Evolutionary conservation across 2,113 vertebrate genomes (phyloP).

Genomic region (Eulacestoma nigropectus): DNA sequence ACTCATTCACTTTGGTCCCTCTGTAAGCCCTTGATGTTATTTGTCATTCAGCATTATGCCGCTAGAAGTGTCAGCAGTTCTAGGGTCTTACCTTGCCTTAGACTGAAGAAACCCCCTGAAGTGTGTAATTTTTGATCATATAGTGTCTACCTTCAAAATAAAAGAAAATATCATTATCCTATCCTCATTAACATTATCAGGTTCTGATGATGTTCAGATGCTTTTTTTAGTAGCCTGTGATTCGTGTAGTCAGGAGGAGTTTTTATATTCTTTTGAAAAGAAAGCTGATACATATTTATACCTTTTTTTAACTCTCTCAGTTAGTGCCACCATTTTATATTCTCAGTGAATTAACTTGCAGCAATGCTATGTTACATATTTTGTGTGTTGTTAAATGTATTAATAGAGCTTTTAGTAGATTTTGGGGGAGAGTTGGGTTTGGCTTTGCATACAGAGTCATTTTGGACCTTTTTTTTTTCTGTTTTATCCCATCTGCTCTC

Average conservation of each 20-base stretch:
- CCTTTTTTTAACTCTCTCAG: slow-evolving; percentile 45
- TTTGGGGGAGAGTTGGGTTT: background rate
- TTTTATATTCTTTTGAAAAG: slow-evolving; percentile 66
- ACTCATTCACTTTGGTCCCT: slow-evolving; percentile 59
- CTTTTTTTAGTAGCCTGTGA: slow-evolving; percentile 62
- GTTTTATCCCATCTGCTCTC: background rate
- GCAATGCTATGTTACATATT: background rate
- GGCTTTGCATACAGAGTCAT: background rate
- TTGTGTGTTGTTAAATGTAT: background rate
- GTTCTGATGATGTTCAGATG: slow-evolving; percentile 44
- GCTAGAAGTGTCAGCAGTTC: slow-evolving; percentile 68
- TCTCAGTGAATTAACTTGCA: background rate
- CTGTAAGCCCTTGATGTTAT: slow-evolving; percentile 55
- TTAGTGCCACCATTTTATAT: slow-evolving; percentile 26
- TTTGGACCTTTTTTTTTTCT: background rate
- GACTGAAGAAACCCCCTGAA: slow-evolving; percentile 35
- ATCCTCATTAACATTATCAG: slow-evolving; percentile 57
- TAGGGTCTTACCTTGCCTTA: background rate
- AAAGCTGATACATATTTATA: slow-evolving; percentile 74
- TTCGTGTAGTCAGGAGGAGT: slow-evolving; percentile 65
- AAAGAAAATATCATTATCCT: slow-evolving; percentile 43
- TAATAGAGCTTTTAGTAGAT: background rate
- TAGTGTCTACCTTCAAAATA: slow-evolving; percentile 25
- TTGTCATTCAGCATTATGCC: slow-evolving; percentile 70
- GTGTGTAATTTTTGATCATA: slow-evolving; percentile 56